Percentiles rank a stretch among this genome's conserved stretches.
Evolutionary conservation across 2,113 vertebrate genomes (phyloP).

Genomic region (Natator depressus): DNA sequence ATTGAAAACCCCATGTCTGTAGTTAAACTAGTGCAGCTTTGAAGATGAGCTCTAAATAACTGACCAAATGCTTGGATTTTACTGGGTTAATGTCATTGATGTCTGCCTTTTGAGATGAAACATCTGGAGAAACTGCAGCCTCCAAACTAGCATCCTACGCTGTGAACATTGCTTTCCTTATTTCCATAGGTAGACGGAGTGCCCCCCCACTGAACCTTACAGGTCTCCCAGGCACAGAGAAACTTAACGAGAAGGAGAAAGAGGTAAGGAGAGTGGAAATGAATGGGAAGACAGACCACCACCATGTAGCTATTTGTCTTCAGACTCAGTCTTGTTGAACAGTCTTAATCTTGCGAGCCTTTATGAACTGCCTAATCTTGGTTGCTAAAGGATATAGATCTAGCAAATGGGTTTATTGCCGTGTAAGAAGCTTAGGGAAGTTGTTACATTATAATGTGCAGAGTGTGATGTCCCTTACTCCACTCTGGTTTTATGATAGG

Average conservation of each 20-base stretch:
- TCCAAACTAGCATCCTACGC: accelerated
- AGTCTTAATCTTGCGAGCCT: not conserved
- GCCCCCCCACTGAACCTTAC: slow-evolving; percentile 97
- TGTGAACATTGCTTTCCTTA: not conserved
- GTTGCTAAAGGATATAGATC: not conserved
- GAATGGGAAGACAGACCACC: not conserved
- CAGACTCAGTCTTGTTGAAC: not conserved
- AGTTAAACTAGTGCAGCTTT: not conserved
- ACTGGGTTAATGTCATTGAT: accelerated
- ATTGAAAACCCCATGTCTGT: not conserved
- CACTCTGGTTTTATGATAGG: not conserved
- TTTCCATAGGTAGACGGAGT: slow-evolving; percentile 86
- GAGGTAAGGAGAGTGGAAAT: slow-evolving; percentile 84
- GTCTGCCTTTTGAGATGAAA: not conserved
- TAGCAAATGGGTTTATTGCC: not conserved
- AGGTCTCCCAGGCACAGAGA: slow-evolving; percentile 96
- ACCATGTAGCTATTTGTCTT: accelerated
- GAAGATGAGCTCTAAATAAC: not conserved
- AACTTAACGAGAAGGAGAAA: slow-evolving; percentile 96
- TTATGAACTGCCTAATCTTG: not conserved
- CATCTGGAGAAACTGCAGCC: not conserved
- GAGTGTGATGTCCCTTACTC: not conserved
- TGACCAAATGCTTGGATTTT: not conserved
- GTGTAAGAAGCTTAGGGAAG: not conserved
- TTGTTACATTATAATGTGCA: not conserved